A percentile compares a stretch with the other conserved stretches of the same genome.
Conservation (phyloP, 1,140 invertebrate genomes). For the Conus betulinus region DNA sequence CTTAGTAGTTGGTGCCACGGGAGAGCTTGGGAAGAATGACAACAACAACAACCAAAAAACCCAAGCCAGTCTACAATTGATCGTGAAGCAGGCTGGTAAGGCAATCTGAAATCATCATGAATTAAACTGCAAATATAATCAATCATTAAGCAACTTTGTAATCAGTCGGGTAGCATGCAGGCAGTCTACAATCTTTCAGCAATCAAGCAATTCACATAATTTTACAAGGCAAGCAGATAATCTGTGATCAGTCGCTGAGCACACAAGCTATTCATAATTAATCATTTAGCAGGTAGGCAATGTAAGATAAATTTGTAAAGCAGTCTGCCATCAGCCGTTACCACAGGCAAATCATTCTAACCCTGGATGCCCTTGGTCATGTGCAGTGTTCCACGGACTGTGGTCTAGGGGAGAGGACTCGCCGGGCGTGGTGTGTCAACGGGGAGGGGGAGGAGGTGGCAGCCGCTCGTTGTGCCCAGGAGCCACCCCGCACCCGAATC, state of each 20-base stretch:
- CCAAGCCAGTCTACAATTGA: too few species aligned
- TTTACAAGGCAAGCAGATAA: too few species aligned
- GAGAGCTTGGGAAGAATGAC: too few species aligned
- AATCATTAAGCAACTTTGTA: too few species aligned
- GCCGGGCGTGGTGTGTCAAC: constrained; percentile 80
- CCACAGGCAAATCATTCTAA: neutral
- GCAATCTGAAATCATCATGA: too few species aligned
- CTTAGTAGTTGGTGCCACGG: too few species aligned
- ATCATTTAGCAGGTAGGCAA: neutral
- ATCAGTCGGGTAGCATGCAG: too few species aligned
- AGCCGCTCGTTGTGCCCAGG: constrained; percentile 67
- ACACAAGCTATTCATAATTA: neutral
- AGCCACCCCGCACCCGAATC: constrained; percentile 70
- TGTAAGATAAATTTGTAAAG: neutral
- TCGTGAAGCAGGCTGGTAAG: too few species aligned
- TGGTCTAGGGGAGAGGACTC: constrained; percentile 79
- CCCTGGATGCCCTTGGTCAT: constrained; percentile 25
- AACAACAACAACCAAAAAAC: too few species aligned
- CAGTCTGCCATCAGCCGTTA: neutral
- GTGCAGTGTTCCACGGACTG: constrained; percentile 81
- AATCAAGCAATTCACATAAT: too few species aligned
- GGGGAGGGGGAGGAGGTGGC: constrained; percentile 73
- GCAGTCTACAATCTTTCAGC: too few species aligned
- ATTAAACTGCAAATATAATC: too few species aligned
- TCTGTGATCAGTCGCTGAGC: neutral